These are phyloP conservation scores for Cryptus armator DNA, from an alignment of 2,888 invertebrate species.

Conservation along the genomic window DNA sequence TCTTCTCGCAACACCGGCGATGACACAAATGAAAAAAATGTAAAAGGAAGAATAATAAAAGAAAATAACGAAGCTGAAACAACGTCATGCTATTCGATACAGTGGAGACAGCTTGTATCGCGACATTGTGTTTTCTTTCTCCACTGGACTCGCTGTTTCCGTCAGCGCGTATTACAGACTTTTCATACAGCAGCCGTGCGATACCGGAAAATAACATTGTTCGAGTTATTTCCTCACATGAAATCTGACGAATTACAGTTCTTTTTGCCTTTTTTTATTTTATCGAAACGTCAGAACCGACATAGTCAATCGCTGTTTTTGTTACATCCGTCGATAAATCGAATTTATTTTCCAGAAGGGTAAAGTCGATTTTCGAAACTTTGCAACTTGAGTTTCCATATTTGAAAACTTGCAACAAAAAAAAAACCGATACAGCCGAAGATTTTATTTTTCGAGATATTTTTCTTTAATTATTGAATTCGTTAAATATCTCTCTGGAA, in stretches of 20 bases:
- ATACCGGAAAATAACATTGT: conserved; percentile 30
- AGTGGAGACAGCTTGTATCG: neutral
- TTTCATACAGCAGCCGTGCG: neutral
- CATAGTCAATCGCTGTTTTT: conserved; percentile 15
- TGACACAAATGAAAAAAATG: conserved; percentile 14
- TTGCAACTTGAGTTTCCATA: neutral
- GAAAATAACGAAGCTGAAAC: conserved; percentile 46
- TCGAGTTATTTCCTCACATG: conserved; percentile 25
- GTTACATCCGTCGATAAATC: neutral
- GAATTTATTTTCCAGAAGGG: neutral
- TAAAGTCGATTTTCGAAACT: neutral
- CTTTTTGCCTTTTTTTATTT: neutral
- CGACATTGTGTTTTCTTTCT: conserved; percentile 31
- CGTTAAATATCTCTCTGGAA: too few species aligned
- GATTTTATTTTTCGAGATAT: too few species aligned
- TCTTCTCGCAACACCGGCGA: neutral
- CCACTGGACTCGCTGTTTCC: conserved; percentile 35
- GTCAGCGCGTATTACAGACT: conserved; percentile 39
- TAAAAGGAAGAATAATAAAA: conserved; percentile 27
- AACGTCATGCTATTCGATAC: conserved; percentile 38
- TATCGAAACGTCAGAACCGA: conserved; percentile 1
- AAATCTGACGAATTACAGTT: conserved; percentile 45
- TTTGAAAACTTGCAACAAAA: too few species aligned
- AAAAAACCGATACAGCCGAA: too few species aligned
- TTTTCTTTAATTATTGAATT: too few species aligned